phyloP scores from a whole-genome alignment of 1,140 invertebrate species.

The Tachypleus tridentatus region DNA sequence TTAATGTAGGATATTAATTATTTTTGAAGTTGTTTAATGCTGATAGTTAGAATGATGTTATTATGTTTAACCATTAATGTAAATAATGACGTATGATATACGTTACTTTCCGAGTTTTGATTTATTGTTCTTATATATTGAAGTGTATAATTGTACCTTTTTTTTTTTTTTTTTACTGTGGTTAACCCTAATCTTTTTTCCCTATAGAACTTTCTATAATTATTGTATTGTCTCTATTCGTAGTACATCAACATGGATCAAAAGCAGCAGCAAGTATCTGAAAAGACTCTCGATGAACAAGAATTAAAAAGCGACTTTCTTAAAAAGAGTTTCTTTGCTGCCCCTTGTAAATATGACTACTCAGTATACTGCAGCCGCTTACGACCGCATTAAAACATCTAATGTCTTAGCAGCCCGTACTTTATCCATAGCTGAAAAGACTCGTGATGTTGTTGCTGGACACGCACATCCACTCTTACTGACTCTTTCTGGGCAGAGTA shows the following conservation, averaged over 20 bases:
- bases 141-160: background rate
- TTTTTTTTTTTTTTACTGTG: too few relatives aligned
- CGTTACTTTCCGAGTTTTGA: background rate
- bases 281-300: background rate
- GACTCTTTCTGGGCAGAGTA: slow-evolving; percentile 19
- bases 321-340: slow-evolving; percentile 13
- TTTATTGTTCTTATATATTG: background rate
- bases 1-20: too few relatives aligned
- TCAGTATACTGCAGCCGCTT: slow-evolving; percentile 17
- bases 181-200: background rate
- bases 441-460: slow-evolving; percentile 13
- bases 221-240: too few relatives aligned
- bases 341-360: slow-evolving; percentile 15
- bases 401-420: slow-evolving; percentile 18
- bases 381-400: slow-evolving; percentile 15
- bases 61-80: too few relatives aligned
- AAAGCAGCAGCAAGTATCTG: background rate
- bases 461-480: slow-evolving; percentile 17
- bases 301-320: slow-evolving; percentile 19
- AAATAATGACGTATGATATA: background rate
- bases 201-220: background rate
- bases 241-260: too few relatives aligned
- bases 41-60: too few relatives aligned
- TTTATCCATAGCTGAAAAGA: slow-evolving; percentile 19
- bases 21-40: too few relatives aligned